Evolutionary conservation across 2,797 vertebrate species (phyloP), one percentile per base, ranked within the genome.

Genomic region (Pangasius mekongensis): DNA sequence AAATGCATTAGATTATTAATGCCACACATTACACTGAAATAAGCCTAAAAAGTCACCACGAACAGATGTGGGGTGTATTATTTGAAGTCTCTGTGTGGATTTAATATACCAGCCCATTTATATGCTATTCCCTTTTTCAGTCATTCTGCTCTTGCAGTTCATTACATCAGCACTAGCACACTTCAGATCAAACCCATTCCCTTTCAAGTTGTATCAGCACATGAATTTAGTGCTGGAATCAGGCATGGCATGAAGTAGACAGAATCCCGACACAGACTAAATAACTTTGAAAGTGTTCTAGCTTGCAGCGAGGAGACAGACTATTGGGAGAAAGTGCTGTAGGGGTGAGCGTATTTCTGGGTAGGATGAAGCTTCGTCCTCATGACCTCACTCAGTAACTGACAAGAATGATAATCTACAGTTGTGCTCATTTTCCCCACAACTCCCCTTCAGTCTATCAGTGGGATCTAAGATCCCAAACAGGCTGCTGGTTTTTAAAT

Each of bases 91-190:
- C 66, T n/a, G 18, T 64, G 58, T 71, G 43, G 58, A 66, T 67
- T 33, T 69, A 85, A 54, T 62, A 77, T 33, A 3, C 22, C 33
- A 14, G 20, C 30, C 20, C 16, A n/a, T 88, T n/a, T 66, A 43
- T 74, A 64, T 52, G 39, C 87, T 43, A 56, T 78, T 78, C 60
- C 33, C 6, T 74, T 84, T 73, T 16, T 30, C 71, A 36, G 13
- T 89, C 67, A 52, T 83, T 83, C 58, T 62, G 9, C 22, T 86
- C 86, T 89, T 90, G 86, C 91, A 87, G 60, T 64, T 66, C 33
- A 56, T 89, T 91, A 83, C 91, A 89, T 89, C 89, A 91, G 86
- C 81, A 77, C 78, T 66, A 30, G 76, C 22, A 27, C 78, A 86
- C 66, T 89, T 84, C 33, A 64, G 84, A 85, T 71, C 60, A 86